Evolutionary conservation across 2,888 invertebrate species (phyloP).

Genomic region (Rhabditoides inermis): DNA sequence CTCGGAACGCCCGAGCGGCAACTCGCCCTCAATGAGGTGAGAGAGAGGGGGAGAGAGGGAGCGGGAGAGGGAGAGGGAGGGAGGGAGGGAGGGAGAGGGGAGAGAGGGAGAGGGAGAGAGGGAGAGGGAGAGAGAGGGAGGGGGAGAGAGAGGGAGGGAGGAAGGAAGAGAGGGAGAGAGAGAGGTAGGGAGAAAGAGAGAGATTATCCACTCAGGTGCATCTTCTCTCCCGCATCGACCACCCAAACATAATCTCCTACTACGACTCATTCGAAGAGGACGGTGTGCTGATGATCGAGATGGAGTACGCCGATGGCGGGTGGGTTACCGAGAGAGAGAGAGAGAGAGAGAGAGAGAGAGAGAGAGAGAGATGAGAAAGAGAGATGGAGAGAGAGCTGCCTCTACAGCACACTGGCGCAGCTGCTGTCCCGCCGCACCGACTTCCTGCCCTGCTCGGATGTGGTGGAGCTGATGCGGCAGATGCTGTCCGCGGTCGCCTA

Average conservation of each 20-base stretch:
- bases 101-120: neutral
- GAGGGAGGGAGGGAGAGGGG: neutral
- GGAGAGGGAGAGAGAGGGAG: neutral
- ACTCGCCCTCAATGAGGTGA: conserved; percentile 54
- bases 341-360: neutral
- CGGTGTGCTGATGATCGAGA: conserved; percentile 67
- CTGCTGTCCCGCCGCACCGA: conserved; percentile 59
- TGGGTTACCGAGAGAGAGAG: conserved; percentile 20
- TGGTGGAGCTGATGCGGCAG: conserved; percentile 56
- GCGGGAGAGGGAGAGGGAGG: conserved; percentile 3
- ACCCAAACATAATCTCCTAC: conserved; percentile 69
- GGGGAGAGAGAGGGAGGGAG: conserved; percentile 3
- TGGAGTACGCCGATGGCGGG: conserved; percentile 73
- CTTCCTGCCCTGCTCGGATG: conserved; percentile 60
- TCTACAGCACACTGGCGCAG: conserved; percentile 62
- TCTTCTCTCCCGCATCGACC: conserved; percentile 66
- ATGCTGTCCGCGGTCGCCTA: conserved; percentile 66
- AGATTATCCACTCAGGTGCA: conserved; percentile 54
- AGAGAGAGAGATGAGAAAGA: neutral
- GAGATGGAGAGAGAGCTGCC: neutral
- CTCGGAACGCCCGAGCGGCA: conserved; percentile 64
- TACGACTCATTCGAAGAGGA: conserved; percentile 69
- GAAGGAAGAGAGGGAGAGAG: conserved; percentile 1
- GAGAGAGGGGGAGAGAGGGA: neutral
- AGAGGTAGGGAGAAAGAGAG: conserved; percentile 1